phyloP scores from a whole-genome alignment of 1,140 invertebrate species.

The Trichoplusia ni region DNA sequence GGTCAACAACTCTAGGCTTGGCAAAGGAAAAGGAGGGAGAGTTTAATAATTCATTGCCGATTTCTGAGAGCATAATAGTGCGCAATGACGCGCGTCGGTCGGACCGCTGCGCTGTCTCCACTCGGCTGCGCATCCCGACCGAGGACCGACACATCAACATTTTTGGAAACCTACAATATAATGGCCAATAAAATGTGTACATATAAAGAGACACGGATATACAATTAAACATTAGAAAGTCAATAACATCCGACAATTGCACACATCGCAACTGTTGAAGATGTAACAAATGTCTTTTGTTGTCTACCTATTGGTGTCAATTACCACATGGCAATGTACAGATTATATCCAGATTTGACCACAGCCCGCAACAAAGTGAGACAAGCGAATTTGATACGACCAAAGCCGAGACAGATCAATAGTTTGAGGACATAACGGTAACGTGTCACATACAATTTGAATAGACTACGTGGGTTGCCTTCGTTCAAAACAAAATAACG shows the following conservation, averaged over 20 bases:
- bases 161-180: not conserved
- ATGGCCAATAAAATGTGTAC: not conserved
- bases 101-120: conserved; percentile 49
- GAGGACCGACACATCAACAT: not conserved
- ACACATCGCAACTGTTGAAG: not conserved
- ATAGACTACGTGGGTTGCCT: not conserved
- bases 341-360: conserved; percentile 8
- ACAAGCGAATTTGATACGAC: conserved; percentile 10
- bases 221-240: conserved; percentile 22
- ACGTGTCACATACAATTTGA: not conserved
- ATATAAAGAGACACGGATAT: not conserved
- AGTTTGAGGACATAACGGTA: conserved; percentile 13
- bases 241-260: not conserved
- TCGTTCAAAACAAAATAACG: not conserved
- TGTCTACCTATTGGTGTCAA: not conserved
- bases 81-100: conserved; percentile 51
- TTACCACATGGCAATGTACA: not conserved
- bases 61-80: conserved; percentile 35
- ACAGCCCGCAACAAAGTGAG: conserved; percentile 5
- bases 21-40: conserved; percentile 31
- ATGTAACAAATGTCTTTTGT: not conserved
- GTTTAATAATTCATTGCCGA: conserved; percentile 30
- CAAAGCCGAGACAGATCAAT: not conserved
- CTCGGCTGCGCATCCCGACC: conserved; percentile 45
- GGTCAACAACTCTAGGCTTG: conserved; percentile 14